These are phyloP conservation scores for Penaeus indicus DNA, from an alignment of 1,140 invertebrate genomes.

Conservation along the genomic window DNA sequence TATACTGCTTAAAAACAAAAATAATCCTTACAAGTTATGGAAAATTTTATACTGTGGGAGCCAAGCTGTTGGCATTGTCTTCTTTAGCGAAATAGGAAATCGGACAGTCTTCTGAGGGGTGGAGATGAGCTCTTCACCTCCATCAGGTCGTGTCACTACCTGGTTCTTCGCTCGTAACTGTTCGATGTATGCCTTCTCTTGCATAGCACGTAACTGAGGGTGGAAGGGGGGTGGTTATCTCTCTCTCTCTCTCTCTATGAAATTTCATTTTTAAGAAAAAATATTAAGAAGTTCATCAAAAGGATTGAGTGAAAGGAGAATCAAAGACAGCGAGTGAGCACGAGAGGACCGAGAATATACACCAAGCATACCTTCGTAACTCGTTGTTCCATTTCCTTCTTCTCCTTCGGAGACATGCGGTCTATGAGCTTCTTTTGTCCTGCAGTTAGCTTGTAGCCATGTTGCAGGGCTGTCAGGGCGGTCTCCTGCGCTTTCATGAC, in stretches of 20 bases:
- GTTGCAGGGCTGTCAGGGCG: conserved; percentile 39
- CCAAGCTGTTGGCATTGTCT: conserved; percentile 31
- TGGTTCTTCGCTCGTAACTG: conserved; percentile 56
- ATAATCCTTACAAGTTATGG: conserved; percentile 56
- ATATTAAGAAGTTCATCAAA: background rate
- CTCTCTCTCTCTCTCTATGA: background rate
- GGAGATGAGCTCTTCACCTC: conserved; percentile 55
- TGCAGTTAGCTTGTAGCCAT: conserved; percentile 30
- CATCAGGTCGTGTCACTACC: conserved; percentile 31
- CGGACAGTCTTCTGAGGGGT: conserved; percentile 28
- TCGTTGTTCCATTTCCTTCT: conserved; percentile 13
- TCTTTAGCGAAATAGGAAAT: conserved; percentile 50
- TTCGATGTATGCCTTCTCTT: conserved; percentile 53
- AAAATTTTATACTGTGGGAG: conserved; percentile 44
- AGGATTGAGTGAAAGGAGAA: too few species aligned
- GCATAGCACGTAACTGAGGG: conserved; percentile 41
- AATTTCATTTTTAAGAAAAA: background rate
- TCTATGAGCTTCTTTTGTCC: conserved; percentile 20
- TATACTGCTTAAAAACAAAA: background rate
- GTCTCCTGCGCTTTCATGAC: conserved; percentile 2
- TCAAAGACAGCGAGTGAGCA: too few species aligned
- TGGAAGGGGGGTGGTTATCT: background rate
- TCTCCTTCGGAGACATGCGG: conserved; percentile 9
- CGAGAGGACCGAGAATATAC: background rate
- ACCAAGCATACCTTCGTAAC: conserved; percentile 20